phyloP scores from a whole-genome alignment of 2,797 vertebrate genomes.

The Acanthurus leucopareius region DNA sequence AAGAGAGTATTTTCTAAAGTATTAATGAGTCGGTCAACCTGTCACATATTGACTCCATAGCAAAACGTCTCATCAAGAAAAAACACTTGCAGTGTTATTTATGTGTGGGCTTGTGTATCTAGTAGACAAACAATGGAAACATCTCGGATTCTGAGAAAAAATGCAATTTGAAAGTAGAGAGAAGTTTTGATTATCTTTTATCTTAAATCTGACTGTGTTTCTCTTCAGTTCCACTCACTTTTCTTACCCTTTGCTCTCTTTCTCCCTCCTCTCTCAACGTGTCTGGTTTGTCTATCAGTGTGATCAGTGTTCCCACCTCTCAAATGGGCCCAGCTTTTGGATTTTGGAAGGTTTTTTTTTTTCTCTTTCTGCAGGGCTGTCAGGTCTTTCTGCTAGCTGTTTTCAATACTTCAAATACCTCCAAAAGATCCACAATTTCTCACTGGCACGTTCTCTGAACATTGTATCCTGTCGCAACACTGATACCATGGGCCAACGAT shows the following conservation, averaged over 20 bases:
- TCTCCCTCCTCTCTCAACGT: constrained; percentile 45
- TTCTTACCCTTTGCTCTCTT: constrained; percentile 25
- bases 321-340: constrained; percentile 37
- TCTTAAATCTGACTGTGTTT: background rate
- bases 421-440: constrained; percentile 45
- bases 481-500: background rate
- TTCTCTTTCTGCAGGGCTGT: constrained; percentile 42
- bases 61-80: background rate
- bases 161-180: constrained; percentile 10
- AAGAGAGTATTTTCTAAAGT: constrained; percentile 42
- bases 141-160: constrained; percentile 25
- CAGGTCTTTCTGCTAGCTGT: constrained; percentile 50
- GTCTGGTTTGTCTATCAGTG: constrained; percentile 82
- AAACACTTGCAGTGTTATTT: background rate
- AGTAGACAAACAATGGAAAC: background rate
- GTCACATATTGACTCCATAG: background rate
- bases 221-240: constrained; percentile 1
- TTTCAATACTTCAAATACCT: constrained; percentile 47
- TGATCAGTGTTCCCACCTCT: constrained; percentile 70
- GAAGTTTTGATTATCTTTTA: constrained; percentile 16
- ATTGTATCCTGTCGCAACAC: background rate
- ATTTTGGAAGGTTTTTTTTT: constrained; percentile 47
- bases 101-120: background rate
- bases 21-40: constrained; percentile 5
- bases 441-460: constrained; percentile 22